Base-by-base conservation (phyloP, 1,140 invertebrate species). In the Charaxes varanes region DNA sequence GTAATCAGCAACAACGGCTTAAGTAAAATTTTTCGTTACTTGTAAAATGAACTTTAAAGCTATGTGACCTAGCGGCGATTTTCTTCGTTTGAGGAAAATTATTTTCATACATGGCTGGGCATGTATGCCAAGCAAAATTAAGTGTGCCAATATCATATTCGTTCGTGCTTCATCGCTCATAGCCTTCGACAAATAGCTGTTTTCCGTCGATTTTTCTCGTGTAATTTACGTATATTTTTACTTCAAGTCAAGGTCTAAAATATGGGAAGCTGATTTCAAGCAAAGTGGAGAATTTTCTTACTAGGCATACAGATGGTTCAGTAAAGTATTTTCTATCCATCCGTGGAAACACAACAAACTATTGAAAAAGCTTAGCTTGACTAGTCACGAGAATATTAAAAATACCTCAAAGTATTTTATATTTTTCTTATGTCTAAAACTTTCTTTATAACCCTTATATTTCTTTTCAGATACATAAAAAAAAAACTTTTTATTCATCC, bases 141-240 rank as follows among this genome's bases (percentile, higher is more conserved):
- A 78, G 70, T 79, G 69, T 81, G 77, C 77, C 78, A 79, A 82
- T 82, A 82, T 77, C 74, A 78, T 74, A 69, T 63, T 51, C 33
- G 52, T 66, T 62, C 60, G 16, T 51, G 74, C 52, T 58, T 79
- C 65, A 82, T 81, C 52, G 78, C 74, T 34, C 53, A 30, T 50
- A 73, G 72, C 78, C 78, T 82, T 82, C 78, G 51, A 11, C 24
- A 18, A 79, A 81, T 76, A 53, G 58, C 62, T 41, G 65, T 72
- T 76, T 82, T 78, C 78, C 78, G 73, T 53, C 53, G 67, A 73
- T 77, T 79, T 78, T 82, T 82, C 72, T 79, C 58, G 53, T 61
- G 54, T 49, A 53, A 63, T 57, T 45, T 51, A 62, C 32, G 46
- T 59, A 64, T 54, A 65, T 76, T 80, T 70, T 66, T 67, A 69